Conservation (phyloP, 2,113 vertebrate species). For the Gymnocephalus cernua region DNA sequence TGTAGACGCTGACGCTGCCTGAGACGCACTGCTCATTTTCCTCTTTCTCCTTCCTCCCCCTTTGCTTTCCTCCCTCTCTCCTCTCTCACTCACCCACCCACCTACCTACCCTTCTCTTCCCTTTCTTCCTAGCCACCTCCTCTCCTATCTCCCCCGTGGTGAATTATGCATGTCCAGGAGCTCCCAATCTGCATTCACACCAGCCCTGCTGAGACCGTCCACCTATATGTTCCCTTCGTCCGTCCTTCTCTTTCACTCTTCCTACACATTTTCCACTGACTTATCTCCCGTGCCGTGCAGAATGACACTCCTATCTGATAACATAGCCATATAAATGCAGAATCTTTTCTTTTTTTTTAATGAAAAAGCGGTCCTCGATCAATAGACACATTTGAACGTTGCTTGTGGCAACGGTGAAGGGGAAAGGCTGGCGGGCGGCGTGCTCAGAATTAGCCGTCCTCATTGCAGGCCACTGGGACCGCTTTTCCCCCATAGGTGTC, state of each 20-base stretch:
- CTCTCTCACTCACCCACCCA: conserved; percentile 37
- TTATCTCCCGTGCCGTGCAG: conserved; percentile 29
- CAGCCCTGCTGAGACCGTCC: conserved; percentile 72
- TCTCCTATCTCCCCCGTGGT: conserved; percentile 79
- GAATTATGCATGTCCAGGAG: conserved; percentile 85
- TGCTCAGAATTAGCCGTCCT: conserved; percentile 56
- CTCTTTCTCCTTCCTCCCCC: conserved; percentile 83
- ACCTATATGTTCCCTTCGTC: conserved; percentile 68
- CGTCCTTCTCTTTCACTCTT: conserved; percentile 57
- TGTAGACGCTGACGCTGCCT: conserved; percentile 95
- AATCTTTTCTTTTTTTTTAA: neutral
- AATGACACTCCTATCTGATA: conserved; percentile 43
- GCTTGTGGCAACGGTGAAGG: conserved; percentile 19
- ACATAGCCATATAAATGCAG: conserved; percentile 32
- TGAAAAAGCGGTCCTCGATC: conserved; percentile 6
- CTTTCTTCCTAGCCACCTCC: conserved; percentile 76
- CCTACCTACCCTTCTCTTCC: conserved; percentile 67
- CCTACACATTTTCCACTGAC: conserved; percentile 54
- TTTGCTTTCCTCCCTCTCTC: conserved; percentile 45
- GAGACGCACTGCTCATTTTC: conserved; percentile 97
- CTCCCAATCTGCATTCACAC: conserved; percentile 82
- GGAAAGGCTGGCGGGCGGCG: conserved; percentile 22
- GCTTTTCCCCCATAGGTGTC: conserved; percentile 53
- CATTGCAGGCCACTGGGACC: conserved; percentile 51
- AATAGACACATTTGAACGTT: conserved; percentile 32